Evolutionary conservation across 2,888 invertebrate species (phyloP), one percentile per base, ranked within the genome.

Genomic region (Acutogordius australiensis): DNA sequence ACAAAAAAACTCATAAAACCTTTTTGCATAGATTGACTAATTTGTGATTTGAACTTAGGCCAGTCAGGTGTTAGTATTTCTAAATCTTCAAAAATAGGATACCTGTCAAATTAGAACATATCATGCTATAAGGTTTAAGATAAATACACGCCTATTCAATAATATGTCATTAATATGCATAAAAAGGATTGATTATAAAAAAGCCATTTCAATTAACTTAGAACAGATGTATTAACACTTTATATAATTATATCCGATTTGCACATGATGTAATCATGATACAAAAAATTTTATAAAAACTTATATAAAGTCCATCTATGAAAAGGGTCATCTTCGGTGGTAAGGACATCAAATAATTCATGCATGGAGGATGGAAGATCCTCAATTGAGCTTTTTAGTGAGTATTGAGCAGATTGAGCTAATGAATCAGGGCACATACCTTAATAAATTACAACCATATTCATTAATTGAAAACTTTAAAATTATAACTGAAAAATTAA

Each of bases 341-440:
- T 82, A 59, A 87, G 75, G 0, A 81, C 82, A 64, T 79, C 77
- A 68, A 88, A 88, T 37, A 90, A 72, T 45, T 81, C 82, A 0
- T 82, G 82, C 44, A 84, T 78, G 27, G 83, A 81, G 63, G 84
- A 84, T 23, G 77, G 76, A 61, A 83, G 76, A 64, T 84, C 83
- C 68, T 85, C 86, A 1, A 87, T 82, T 65, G 85, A 81, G 23
- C 85, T 86, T 68, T 82, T 81, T 65, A 76, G 77, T 45, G 80
- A 81, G 62, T 84, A 70, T 21, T 79, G 78, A 61, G 79, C 80
- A 44, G 78, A 77, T 1, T 82, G 80, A 65, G 80, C 78, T 65
- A 82, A 82, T 1, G 81, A 81, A 67, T 82, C 81, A 0, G 85
- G 84, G 68, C 88, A 88, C 73, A 88, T 78, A 67, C 85, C 87